A percentile compares a stretch with the other conserved stretches of the same genome.
Conservation (phyloP, 53 echinoderm and acorn worm genomes). For the Glandiceps talaboti region DNA sequence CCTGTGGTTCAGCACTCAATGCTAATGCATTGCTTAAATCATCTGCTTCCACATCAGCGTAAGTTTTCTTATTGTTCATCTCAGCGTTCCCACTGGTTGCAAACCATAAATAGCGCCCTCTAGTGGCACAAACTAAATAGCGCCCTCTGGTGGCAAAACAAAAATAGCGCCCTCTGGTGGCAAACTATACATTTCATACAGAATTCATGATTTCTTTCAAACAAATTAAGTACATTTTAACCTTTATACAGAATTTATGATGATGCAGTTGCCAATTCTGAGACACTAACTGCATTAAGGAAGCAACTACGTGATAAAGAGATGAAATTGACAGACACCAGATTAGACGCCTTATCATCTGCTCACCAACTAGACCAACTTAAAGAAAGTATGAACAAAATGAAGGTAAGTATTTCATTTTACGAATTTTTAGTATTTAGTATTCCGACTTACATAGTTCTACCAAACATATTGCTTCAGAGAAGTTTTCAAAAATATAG, state of each 20-base stretch:
- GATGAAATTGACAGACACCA: slow-evolving; percentile 83
- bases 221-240: no score
- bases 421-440: no score
- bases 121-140: no score
- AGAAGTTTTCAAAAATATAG: no score
- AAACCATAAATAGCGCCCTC: no score
- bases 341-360: slow-evolving; percentile 80
- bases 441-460: no score
- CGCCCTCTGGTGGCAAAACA: no score
- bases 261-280: slow-evolving; percentile 32
- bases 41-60: slow-evolving; percentile 98
- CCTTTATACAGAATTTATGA: slow-evolving; percentile 53
- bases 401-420: slow-evolving; percentile 78
- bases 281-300: slow-evolving; percentile 68
- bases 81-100: no score
- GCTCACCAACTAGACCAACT: slow-evolving; percentile 95
- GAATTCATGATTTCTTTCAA: neutral
- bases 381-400: slow-evolving; percentile 84
- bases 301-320: slow-evolving; percentile 84
- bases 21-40: slow-evolving; percentile 67
- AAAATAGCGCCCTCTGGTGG: neutral
- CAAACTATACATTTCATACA: no score
- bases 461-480: no score
- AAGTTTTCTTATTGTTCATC: no score
- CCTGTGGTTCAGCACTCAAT: slow-evolving; percentile 37